Evolutionary conservation across 2,113 vertebrate genomes (phyloP), one percentile per base, ranked within the genome.

Genomic region (Piaya cayana): DNA sequence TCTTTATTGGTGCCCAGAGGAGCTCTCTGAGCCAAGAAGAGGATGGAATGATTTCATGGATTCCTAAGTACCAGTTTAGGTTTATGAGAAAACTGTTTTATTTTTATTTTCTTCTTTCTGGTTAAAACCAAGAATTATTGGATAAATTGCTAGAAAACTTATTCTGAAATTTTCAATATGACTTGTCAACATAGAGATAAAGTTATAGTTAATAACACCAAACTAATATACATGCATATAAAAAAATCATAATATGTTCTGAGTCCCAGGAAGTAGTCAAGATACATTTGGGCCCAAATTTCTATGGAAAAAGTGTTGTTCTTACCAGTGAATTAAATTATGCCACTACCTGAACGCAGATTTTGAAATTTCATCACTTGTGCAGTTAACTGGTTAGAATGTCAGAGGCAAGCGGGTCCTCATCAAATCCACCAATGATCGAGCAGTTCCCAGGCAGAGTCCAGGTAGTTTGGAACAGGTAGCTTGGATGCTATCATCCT

Each of bases 261-360:
- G 15, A 63, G 26, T 22, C 4, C 1, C 6, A 32, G 64, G 50
- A 34, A 45, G 27, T 2, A 43, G 12, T 56, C 19, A 53, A 22
- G 26, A 64, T 36, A 59, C 3, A 32, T 18, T 43, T 43, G 7
- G 11, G 26, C 10, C 19, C 27, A 68, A n/a, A 60, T 67, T 50
- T 19, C 8, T 1, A 7, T 20, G 6, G 1, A 2, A 47, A 45
- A 76, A 47, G 11, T 1, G 5, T 43, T 70, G 8, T 69, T 18
- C 42, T 90, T 81, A 65, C 22, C 9, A 55, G 27, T 49, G 11
- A 82, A 59, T 36, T 59, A 64, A 86, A 53, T 36, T 2, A 25
- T 60, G 19, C 5, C 6, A 29, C 15, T 47, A 59, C 18, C 25
- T 36, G 36, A 53, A 47, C 7, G 47, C 15, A 32, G 4, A 25